Percentiles rank a stretch among this genome's conserved stretches.
Evolutionary conservation across 2,888 invertebrate genomes (phyloP).

Genomic region (Nomada lathburiana): DNA sequence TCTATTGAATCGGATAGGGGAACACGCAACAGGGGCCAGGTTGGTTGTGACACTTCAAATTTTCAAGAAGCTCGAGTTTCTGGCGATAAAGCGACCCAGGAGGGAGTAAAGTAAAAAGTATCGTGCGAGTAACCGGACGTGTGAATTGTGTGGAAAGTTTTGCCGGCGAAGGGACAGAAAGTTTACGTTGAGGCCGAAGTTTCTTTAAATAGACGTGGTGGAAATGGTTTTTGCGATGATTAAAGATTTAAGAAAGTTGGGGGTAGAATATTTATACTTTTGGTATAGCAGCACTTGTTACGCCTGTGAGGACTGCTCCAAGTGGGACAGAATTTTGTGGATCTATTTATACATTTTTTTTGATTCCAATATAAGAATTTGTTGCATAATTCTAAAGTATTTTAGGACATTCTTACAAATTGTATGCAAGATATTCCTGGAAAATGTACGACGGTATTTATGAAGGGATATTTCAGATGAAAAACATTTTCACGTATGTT

Average conservation of each 20-base stretch:
- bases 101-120: neutral
- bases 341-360: neutral
- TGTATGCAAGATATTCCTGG: too few relatives aligned
- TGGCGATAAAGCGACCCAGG: neutral
- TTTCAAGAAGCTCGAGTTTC: slow-evolving; percentile 19
- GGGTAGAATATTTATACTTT: neutral
- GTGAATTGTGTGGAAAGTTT: neutral
- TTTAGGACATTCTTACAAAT: too few relatives aligned
- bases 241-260: neutral
- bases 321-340: neutral
- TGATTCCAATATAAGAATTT: too few relatives aligned
- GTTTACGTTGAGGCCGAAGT: neutral
- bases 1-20: neutral
- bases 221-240: neutral
- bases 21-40: slow-evolving; percentile 15
- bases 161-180: neutral
- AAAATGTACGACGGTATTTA: neutral
- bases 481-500: neutral
- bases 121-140: neutral
- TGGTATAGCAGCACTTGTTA: neutral
- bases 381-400: too few relatives aligned
- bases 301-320: neutral
- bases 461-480: neutral
- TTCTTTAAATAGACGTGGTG: neutral
- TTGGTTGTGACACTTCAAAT: slow-evolving; percentile 4